phyloP scores from a whole-genome alignment of 1,140 invertebrate genomes.

The Danaus plexippus region DNA sequence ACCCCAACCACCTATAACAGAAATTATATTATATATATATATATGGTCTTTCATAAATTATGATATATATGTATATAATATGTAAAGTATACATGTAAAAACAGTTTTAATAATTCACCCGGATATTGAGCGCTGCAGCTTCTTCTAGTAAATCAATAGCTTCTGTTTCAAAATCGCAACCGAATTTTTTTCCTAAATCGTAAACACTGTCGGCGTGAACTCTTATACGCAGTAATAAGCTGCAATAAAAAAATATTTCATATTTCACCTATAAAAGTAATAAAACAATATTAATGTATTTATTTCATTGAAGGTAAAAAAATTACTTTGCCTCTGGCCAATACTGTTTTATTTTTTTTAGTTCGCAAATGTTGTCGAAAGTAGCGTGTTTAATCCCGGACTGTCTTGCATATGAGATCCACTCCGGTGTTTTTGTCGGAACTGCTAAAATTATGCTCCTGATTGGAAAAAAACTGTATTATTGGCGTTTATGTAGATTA shows the following conservation, averaged over 20 bases:
- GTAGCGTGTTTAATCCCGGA: conserved; percentile 28
- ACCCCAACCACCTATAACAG: conserved; percentile 30
- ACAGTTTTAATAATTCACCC: conserved; percentile 19
- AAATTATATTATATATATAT: not conserved
- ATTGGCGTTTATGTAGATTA: no score
- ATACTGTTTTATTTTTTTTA: conserved; percentile 30
- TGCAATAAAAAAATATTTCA: conserved; percentile 16
- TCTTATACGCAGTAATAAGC: conserved; percentile 31
- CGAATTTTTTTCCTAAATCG: conserved; percentile 39
- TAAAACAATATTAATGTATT: no score
- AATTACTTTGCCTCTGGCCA: conserved; percentile 29
- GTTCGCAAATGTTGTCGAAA: conserved; percentile 27
- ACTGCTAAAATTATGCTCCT: conserved; percentile 36
- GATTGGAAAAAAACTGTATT: conserved; percentile 1
- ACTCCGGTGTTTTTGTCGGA: conserved; percentile 28
- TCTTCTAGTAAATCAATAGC: conserved; percentile 34
- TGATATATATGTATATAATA: not conserved
- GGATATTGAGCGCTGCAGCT: conserved; percentile 31
- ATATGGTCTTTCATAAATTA: not conserved
- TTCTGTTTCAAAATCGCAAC: conserved; percentile 37
- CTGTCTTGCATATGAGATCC: conserved; percentile 31
- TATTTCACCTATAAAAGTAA: no score
- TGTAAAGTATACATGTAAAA: not conserved
- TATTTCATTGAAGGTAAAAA: no score
- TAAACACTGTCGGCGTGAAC: conserved; percentile 33